Percentiles rank a stretch among this genome's conserved stretches.
phyloP scores from a whole-genome alignment of 2,888 invertebrate genomes.

The Anorthoa munda region DNA sequence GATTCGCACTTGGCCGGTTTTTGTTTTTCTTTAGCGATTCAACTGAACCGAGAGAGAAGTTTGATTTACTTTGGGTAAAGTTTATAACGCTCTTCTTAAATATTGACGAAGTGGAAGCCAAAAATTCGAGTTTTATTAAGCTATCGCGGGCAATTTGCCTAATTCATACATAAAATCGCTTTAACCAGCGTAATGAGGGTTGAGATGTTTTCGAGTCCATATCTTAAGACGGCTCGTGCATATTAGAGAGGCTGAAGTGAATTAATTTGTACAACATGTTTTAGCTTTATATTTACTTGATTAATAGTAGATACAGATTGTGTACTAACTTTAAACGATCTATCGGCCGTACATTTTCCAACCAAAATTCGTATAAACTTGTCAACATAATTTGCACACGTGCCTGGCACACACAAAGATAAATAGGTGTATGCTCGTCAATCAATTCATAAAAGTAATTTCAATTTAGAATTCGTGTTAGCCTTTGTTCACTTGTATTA shows the following conservation, averaged over 20 bases:
- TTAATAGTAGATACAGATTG: not conserved
- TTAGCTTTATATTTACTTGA: not conserved
- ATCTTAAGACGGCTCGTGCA: conserved; percentile 11
- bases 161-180: conserved; percentile 53
- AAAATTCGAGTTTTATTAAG: conserved; percentile 70
- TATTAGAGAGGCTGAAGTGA: conserved; percentile 8
- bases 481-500: conserved; percentile 36
- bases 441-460: conserved; percentile 46
- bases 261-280: conserved; percentile 30
- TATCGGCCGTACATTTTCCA: not conserved
- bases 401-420: not conserved
- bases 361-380: conserved; percentile 18
- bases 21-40: conserved; percentile 70
- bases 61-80: conserved; percentile 72
- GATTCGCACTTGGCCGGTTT: no score
- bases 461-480: conserved; percentile 53
- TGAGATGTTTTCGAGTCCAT: conserved; percentile 55
- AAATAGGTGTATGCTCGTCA: conserved; percentile 8
- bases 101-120: conserved; percentile 69
- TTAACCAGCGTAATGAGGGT: conserved; percentile 55
- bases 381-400: conserved; percentile 15
- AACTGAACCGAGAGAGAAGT: conserved; percentile 67
- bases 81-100: conserved; percentile 67
- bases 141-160: conserved; percentile 60
- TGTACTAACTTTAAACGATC: not conserved